Percentiles rank a stretch among this genome's conserved stretches.
Evolutionary conservation across 1,140 invertebrate genomes (phyloP).

Genomic region (Cyrtorhinus lividipennis): DNA sequence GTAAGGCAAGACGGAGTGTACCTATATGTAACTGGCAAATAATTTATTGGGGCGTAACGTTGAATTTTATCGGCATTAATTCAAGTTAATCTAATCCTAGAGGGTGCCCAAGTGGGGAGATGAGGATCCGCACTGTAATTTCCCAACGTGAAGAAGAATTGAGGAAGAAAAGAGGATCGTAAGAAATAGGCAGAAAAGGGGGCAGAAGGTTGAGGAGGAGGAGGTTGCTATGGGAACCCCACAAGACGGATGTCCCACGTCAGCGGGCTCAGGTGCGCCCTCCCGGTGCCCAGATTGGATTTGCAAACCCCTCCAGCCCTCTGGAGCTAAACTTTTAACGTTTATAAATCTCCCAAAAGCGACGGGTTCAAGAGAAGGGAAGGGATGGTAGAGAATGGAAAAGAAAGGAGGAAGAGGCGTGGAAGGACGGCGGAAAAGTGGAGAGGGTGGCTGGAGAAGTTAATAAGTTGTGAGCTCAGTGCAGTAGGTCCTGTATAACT

Average conservation of each 20-base stretch:
- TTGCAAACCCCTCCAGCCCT: slow-evolving; percentile 8
- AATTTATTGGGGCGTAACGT: not conserved
- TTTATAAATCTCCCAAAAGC: slow-evolving; percentile 7
- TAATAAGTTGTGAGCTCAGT: slow-evolving; percentile 2
- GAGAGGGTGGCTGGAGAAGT: too few relatives aligned
- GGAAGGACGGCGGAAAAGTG: too few relatives aligned
- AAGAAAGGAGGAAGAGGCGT: not conserved
- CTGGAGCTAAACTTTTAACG: slow-evolving; percentile 11
- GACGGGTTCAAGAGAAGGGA: not conserved
- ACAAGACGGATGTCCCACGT: slow-evolving; percentile 6
- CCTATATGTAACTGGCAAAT: too few relatives aligned
- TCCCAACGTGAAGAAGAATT: not conserved
- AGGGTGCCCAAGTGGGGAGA: not conserved
- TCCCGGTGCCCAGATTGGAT: slow-evolving; percentile 7
- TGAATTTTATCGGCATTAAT: not conserved
- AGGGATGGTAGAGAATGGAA: not conserved
- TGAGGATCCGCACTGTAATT: not conserved
- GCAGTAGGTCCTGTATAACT: not conserved
- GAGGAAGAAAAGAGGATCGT: not conserved
- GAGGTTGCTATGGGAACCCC: slow-evolving; percentile 8
- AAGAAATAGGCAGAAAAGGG: not conserved
- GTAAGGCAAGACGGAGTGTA: too few relatives aligned
- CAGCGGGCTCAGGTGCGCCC: slow-evolving; percentile 1
- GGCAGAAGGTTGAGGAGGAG: not conserved
- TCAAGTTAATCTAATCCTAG: not conserved